phyloP scores from a whole-genome alignment of 2,888 invertebrate genomes.

The Pimpla rufipes region DNA sequence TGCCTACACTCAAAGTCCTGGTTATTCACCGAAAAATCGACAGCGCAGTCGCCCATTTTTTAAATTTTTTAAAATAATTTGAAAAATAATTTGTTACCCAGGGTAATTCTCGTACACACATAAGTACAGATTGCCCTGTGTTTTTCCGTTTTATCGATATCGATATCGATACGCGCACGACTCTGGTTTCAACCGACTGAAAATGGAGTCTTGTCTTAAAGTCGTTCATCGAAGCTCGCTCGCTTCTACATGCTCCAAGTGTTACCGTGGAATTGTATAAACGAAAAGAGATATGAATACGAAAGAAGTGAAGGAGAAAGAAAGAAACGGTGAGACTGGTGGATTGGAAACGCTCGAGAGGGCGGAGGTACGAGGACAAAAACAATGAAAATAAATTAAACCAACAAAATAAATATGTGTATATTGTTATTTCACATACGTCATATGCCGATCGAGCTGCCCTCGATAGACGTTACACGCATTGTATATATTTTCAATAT shows the following conservation, averaged over 20 bases:
- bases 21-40: conserved; percentile 17
- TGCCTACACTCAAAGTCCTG: not conserved
- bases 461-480: conserved; percentile 58
- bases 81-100: not conserved
- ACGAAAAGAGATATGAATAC: not conserved
- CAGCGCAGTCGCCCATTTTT: conserved; percentile 8
- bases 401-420: conserved; percentile 82
- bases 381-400: conserved; percentile 74
- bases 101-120: not conserved
- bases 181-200: not conserved
- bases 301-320: not conserved
- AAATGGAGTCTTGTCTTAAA: conserved; percentile 28
- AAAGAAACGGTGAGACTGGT: not conserved
- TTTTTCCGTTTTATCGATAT: not conserved
- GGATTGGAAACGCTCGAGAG: not conserved
- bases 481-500: conserved; percentile 45
- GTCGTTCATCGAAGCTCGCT: conserved; percentile 26
- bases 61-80: not conserved
- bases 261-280: not conserved
- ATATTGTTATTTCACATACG: conserved; percentile 78
- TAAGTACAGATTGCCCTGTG: conserved; percentile 12
- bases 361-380: conserved; percentile 6
- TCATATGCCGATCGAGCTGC: conserved; percentile 74
- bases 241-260: not conserved
- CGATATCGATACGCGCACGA: not conserved